Conservation (phyloP, 2,797 vertebrate genomes). For the Choloepus didactylus region DNA sequence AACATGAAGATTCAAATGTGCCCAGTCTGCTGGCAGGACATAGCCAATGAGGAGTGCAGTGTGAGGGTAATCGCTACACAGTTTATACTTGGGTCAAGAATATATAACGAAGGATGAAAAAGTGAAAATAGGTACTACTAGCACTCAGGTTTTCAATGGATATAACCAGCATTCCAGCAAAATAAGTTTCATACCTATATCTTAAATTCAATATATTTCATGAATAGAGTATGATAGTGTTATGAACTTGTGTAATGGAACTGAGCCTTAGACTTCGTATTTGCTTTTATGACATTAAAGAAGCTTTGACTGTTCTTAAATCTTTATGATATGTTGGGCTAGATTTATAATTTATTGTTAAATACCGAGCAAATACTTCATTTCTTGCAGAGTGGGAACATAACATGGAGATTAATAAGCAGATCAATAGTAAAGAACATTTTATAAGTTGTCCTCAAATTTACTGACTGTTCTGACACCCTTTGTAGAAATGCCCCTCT, state of each 20-base stretch:
- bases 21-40: neutral
- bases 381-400: neutral
- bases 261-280: neutral
- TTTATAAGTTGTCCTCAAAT: conserved; percentile 32
- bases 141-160: neutral
- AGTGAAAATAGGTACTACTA: neutral
- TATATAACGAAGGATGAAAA: neutral
- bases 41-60: rapidly evolving
- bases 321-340: neutral
- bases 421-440: neutral
- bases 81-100: neutral
- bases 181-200: neutral
- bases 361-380: neutral
- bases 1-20: neutral
- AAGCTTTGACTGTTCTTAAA: neutral
- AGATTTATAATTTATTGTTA: conserved; percentile 26
- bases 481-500: neutral
- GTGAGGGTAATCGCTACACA: neutral
- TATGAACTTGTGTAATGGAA: neutral
- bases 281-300: neutral
- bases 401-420: neutral
- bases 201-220: neutral
- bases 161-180: neutral
- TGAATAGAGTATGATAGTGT: neutral
- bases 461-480: neutral